Conservation (phyloP, 1,140 invertebrate genomes). For the Neodiprion lecontei region DNA sequence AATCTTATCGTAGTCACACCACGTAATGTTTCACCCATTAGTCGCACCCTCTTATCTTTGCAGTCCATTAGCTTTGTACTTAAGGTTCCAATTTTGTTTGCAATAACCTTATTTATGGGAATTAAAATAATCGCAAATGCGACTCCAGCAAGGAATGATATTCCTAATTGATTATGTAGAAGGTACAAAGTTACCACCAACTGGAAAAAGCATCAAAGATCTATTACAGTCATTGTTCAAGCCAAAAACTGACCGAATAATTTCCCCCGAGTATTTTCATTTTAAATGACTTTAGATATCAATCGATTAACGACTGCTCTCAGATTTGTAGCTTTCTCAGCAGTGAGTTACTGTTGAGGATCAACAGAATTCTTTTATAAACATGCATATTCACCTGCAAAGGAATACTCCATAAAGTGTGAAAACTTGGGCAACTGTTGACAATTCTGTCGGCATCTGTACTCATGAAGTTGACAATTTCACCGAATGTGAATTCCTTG, state of each 20-base stretch:
- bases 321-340: too few species aligned
- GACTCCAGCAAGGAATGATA: slow-evolving; percentile 90
- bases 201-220: slow-evolving; percentile 63
- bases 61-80: slow-evolving; percentile 89
- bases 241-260: slow-evolving; percentile 14
- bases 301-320: slow-evolving; percentile 18
- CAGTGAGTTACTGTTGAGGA: too few species aligned
- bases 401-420: slow-evolving; percentile 96
- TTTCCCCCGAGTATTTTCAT: slow-evolving; percentile 12
- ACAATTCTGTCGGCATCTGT: slow-evolving; percentile 95
- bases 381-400: slow-evolving; percentile 71
- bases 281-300: slow-evolving; percentile 18
- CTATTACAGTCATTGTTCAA: slow-evolving; percentile 20
- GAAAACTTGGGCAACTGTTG: slow-evolving; percentile 95
- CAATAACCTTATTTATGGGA: slow-evolving; percentile 92
- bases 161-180: slow-evolving; percentile 86
- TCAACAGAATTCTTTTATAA: too few species aligned
- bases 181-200: slow-evolving; percentile 82
- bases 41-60: slow-evolving; percentile 90
- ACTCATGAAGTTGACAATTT: slow-evolving; percentile 97
- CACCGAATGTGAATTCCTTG: slow-evolving; percentile 75
- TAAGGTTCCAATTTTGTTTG: slow-evolving; percentile 86
- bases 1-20: slow-evolving; percentile 92
- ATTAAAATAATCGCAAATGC: slow-evolving; percentile 87
- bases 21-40: slow-evolving; percentile 87